phyloP scores from a whole-genome alignment of 2,113 vertebrate species.

The Rhadina sibilatrix region DNA sequence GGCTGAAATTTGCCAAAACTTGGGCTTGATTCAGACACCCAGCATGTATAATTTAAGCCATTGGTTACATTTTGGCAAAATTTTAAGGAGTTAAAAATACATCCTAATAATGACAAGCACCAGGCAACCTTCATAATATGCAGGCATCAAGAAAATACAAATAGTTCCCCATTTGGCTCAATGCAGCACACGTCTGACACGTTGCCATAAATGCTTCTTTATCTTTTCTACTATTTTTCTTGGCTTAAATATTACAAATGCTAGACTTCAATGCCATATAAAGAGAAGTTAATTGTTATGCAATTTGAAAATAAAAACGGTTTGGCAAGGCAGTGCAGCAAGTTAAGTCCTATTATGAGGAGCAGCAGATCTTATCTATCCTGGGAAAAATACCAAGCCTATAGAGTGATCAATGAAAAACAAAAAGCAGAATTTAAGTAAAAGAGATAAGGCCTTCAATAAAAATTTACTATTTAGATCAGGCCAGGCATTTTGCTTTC shows the following conservation, averaged over 20 bases:
- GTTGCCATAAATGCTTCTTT: neutral
- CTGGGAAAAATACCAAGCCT: constrained; percentile 11
- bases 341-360: neutral
- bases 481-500: neutral
- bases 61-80: neutral
- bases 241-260: constrained; percentile 34
- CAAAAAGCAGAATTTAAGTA: neutral
- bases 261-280: neutral
- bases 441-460: neutral
- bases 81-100: neutral
- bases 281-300: constrained; percentile 35
- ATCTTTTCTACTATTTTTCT: constrained; percentile 39
- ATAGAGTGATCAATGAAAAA: neutral
- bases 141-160: neutral
- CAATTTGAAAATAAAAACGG: constrained; percentile 40
- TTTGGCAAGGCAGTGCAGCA: neutral
- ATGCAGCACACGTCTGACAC: neutral
- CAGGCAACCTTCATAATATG: neutral
- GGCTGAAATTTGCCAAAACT: neutral
- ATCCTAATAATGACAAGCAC: neutral
- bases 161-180: neutral
- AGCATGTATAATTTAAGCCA: neutral
- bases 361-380: neutral
- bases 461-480: neutral
- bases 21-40: neutral